Evolutionary conservation across 2,888 invertebrate genomes (phyloP), one percentile per base, ranked within the genome.

Genomic region (Lysandra coridon): DNA sequence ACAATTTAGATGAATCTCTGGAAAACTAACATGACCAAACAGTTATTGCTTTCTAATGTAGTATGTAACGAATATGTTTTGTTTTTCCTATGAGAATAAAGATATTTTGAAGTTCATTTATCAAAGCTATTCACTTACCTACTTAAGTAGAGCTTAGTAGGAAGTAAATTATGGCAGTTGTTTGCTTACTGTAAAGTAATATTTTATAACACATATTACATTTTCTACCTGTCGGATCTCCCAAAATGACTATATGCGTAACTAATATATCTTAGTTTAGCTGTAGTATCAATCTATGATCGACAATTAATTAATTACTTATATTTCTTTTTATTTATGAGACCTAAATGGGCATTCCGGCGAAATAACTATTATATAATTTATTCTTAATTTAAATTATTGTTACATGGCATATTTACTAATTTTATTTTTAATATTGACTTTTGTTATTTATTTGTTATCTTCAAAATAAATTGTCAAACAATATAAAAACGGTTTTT

Each of bases 331-430:
- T 30, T 14, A 49, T 83, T 84, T 82, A 80, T 83, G 85, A 83
- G 85, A 84, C 84, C 85, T 87, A 86, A 85, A 82, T 83, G 85
- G 87, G 85, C 90, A 89, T 90, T 90, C 89, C 88, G 53, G 12
- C 23, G 5, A 76, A 57, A 76, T 53, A 33, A 23, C 30, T 64
- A 6, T 75, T 75, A 14, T 2, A 53, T 53, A 44, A 44, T 17
- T 44, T 74, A 87, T 80, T 83, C 80, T 80, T 81, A 23, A 78
- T 83, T 79, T 82, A 73, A 23, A 37, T 69, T 77, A 37, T 69
- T 77, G 53, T 74, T 78, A 64, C 12, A 73, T 79, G 64, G 33
- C 14, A 62, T 37, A 69, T 78, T 78, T 53, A 49, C 23, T 74
- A 74, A 78, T 76, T 75, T 69, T 79, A 69, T 40, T 79, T 57